Conservation (phyloP, 2,113 vertebrate genomes). For the Ochotona princeps region DNA sequence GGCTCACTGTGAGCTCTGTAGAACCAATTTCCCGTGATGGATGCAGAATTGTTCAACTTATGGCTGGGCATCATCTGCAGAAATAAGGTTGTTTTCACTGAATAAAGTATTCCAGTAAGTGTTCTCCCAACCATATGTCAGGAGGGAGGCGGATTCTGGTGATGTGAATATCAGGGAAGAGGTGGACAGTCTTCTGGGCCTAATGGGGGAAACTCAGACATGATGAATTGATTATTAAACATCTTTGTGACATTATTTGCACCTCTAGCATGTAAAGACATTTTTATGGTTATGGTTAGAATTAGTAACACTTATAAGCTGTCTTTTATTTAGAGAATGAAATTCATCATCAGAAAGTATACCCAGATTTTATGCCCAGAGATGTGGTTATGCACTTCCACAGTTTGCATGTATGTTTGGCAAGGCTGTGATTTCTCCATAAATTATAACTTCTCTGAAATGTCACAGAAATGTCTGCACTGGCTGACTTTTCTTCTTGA, state of each 20-base stretch:
- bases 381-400: not conserved
- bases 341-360: conserved; percentile 29
- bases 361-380: not conserved
- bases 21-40: not conserved
- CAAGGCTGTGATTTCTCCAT: conserved; percentile 21
- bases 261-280: not conserved
- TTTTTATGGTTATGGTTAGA: not conserved
- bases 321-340: not conserved
- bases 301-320: not conserved
- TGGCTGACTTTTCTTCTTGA: conserved; percentile 47
- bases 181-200: not conserved
- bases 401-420: not conserved
- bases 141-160: not conserved
- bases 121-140: not conserved
- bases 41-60: not conserved
- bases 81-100: not conserved
- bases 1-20: not conserved
- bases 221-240: conserved; percentile 31
- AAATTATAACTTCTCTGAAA: conserved; percentile 18
- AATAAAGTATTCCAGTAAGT: not conserved
- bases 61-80: not conserved
- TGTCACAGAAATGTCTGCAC: not conserved
- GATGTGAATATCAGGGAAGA: not conserved
- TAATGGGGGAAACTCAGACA: not conserved
- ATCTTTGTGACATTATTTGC: not conserved